Conservation (phyloP, 2,113 vertebrate species). For the Bungarus multicinctus region DNA sequence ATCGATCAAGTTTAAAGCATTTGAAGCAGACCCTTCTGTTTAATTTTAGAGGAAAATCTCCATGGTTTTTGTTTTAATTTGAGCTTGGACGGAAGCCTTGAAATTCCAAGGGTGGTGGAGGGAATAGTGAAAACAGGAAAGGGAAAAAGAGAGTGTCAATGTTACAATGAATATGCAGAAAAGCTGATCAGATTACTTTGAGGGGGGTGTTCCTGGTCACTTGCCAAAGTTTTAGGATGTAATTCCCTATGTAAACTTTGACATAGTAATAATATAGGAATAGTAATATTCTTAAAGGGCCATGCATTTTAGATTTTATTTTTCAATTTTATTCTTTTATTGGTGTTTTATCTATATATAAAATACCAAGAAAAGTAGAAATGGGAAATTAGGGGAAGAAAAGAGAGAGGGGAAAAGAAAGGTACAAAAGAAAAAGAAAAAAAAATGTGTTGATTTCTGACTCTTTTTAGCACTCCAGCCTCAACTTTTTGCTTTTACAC, state of each 20-base stretch:
- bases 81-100: not conserved
- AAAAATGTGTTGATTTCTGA: too few species aligned
- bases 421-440: too few species aligned
- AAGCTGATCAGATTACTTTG: not conserved
- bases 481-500: too few species aligned
- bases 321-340: too few species aligned
- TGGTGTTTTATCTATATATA: too few species aligned
- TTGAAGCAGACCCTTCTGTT: not conserved
- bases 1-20: not conserved
- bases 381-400: too few species aligned
- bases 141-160: not conserved
- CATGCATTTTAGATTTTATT: not conserved
- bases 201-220: not conserved
- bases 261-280: not conserved
- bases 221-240: too few species aligned
- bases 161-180: not conserved
- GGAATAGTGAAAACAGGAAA: not conserved
- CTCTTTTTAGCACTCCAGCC: too few species aligned
- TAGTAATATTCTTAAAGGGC: not conserved
- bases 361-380: too few species aligned
- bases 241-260: not conserved
- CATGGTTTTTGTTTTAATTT: not conserved
- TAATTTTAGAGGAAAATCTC: not conserved
- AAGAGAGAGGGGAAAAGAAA: too few species aligned
- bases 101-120: not conserved